Conservation (phyloP, 2,888 invertebrate genomes). For the Pachliopta kotzebuea region DNA sequence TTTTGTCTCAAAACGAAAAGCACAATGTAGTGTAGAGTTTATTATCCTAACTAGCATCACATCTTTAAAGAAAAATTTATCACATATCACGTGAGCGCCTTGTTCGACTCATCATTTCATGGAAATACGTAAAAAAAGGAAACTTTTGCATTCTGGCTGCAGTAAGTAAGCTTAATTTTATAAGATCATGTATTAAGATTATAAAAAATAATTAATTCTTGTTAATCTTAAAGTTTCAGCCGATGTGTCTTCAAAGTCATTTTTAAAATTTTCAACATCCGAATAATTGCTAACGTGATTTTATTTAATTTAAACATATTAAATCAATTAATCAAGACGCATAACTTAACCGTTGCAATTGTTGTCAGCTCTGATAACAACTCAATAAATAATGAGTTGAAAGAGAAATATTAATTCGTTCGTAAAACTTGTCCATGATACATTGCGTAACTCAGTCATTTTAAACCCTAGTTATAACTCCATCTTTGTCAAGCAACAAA, state of each 20-base stretch:
- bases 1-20: too few species aligned
- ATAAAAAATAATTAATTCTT: too few species aligned
- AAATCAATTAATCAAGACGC: conserved; percentile 19
- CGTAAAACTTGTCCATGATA: conserved; percentile 57
- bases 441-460: conserved; percentile 69
- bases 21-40: too few species aligned
- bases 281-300: neutral
- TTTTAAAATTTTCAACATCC: neutral
- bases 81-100: too few species aligned
- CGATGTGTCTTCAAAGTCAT: neutral
- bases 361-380: conserved; percentile 21
- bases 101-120: too few species aligned
- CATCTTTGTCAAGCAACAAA: conserved; percentile 74
- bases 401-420: conserved; percentile 47
- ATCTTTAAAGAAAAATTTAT: too few species aligned
- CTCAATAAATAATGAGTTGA: conserved; percentile 28
- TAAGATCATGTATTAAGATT: too few species aligned
- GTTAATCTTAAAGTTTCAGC: neutral
- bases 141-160: too few species aligned
- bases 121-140: too few species aligned
- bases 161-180: too few species aligned
- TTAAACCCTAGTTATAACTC: conserved; percentile 65
- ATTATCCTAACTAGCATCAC: too few species aligned
- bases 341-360: conserved; percentile 11
- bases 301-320: neutral